These are phyloP conservation scores for Chroicocephalus ridibundus DNA, from an alignment of 2,113 vertebrate species.

Conservation along the genomic window DNA sequence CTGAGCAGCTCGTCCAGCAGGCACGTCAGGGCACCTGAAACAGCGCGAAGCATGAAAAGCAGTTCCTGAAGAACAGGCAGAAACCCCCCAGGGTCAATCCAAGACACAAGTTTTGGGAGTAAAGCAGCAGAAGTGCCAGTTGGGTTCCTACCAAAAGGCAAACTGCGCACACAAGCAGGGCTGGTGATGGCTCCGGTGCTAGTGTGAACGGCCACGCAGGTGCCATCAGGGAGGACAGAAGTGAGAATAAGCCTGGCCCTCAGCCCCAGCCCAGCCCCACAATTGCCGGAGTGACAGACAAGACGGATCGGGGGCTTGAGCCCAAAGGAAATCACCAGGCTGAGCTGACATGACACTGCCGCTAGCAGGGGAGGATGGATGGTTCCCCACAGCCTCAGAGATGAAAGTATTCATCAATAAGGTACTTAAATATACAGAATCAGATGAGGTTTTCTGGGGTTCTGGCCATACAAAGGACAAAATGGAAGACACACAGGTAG, in stretches of 20 bases:
- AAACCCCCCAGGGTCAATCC: background rate
- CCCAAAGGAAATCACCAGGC: background rate
- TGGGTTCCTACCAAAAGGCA: background rate
- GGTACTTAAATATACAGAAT: background rate
- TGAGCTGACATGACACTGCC: background rate
- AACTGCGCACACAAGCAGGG: background rate
- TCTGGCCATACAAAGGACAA: background rate
- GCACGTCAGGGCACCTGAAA: background rate
- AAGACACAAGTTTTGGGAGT: background rate
- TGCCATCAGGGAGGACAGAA: fast-evolving
- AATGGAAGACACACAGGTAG: background rate
- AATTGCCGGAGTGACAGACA: background rate
- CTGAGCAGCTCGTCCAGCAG: background rate
- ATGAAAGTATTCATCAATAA: background rate
- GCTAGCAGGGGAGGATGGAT: background rate
- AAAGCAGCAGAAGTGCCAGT: background rate
- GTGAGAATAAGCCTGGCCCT: background rate
- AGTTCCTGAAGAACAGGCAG: background rate
- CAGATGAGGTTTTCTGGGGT: background rate
- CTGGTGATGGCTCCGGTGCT: background rate
- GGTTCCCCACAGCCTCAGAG: background rate
- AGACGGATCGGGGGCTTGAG: fast-evolving
- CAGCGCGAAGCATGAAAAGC: background rate
- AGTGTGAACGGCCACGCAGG: fast-evolving
- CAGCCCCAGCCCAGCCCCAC: background rate